Evolutionary conservation across 1,140 invertebrate genomes (phyloP), one percentile per base, ranked within the genome.

Genomic region (Wiebesia pumilae): DNA sequence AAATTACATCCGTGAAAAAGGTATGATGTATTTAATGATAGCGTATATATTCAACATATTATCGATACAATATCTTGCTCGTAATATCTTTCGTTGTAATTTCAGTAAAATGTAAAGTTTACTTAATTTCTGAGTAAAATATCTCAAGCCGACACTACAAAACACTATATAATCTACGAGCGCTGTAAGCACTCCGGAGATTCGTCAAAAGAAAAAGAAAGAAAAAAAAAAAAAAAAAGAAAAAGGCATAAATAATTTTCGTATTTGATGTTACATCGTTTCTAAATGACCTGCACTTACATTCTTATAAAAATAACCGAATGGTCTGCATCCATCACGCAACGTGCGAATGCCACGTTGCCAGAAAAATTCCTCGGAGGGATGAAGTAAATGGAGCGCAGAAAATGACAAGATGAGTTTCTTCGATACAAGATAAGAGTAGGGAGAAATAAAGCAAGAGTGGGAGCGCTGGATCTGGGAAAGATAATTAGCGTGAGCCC

Each of bases 401-500:
- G 14, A 54, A 67, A 33, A n/a, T 12, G 24, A 40, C 51, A 77
- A 51, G 30, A 83, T n/a, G 71, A 77, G n/a, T 27, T 30, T 7
- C 38, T 14, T 12, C 33, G 58, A 47, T 67, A 67, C 71, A 30
- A 38, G 82, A 77, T 84, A 84, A 62, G 71, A 38, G 33, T 10
- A 16, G 16, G 65, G 33, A 35, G 9, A 82, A 30, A 78, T 47
- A 51, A 82, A 69, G 38, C 16, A 58, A 77, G 14, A n/a, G 43
- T 19, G 0, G 43, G 3, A 6, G 73, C 24, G 71, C 0, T 3
- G 58, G 51, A 30, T 10, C 35, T 30, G n/a, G 35, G 30, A 35
- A 33, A 71, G 62, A 84, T 67, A 84, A 43, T 67, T 54, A 87
- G 81, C 73, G 35, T 27, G 82, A 65, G 89, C 87, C 82, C 81